A percentile compares a stretch with the other conserved stretches of the same genome.
Conservation (phyloP, 2,113 vertebrate genomes). For the Pituophis catenifer region DNA sequence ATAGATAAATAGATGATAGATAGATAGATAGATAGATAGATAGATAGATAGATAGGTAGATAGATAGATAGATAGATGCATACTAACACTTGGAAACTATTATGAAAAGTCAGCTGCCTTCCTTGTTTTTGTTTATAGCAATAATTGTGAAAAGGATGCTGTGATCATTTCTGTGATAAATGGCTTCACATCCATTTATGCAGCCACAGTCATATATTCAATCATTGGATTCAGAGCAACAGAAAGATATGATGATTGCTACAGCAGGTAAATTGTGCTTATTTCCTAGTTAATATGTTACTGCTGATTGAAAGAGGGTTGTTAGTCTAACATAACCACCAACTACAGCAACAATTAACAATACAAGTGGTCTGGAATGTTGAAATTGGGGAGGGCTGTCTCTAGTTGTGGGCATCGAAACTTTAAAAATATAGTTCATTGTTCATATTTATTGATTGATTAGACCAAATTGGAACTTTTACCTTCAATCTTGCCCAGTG, state of each 20-base stretch:
- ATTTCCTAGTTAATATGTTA: not conserved
- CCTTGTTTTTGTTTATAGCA: constrained; percentile 69
- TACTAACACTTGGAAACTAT: not conserved
- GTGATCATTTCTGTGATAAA: constrained; percentile 91
- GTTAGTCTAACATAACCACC: not conserved
- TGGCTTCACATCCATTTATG: constrained; percentile 88
- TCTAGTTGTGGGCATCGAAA: too few relatives aligned
- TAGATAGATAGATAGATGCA: too few relatives aligned
- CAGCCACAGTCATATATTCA: constrained; percentile 92
- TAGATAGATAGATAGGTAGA: too few relatives aligned
- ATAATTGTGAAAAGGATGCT: constrained; percentile 92
- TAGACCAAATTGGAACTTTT: not conserved
- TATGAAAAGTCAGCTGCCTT: not conserved
- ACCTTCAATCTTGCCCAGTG: not conserved
- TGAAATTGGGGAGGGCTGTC: too few relatives aligned
- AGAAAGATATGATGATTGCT: constrained; percentile 81
- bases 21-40: not conserved
- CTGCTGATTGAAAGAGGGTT: not conserved
- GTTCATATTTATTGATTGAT: not conserved
- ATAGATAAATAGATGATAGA: too few relatives aligned
- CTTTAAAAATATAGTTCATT: not conserved
- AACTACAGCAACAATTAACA: not conserved
- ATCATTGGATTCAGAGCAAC: constrained; percentile 96
- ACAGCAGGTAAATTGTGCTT: constrained; percentile 68
- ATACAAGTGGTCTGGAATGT: not conserved